Evolutionary conservation across 2,113 vertebrate species (phyloP), one percentile per base, ranked within the genome.

Genomic region (Dasyornis broadbenti): DNA sequence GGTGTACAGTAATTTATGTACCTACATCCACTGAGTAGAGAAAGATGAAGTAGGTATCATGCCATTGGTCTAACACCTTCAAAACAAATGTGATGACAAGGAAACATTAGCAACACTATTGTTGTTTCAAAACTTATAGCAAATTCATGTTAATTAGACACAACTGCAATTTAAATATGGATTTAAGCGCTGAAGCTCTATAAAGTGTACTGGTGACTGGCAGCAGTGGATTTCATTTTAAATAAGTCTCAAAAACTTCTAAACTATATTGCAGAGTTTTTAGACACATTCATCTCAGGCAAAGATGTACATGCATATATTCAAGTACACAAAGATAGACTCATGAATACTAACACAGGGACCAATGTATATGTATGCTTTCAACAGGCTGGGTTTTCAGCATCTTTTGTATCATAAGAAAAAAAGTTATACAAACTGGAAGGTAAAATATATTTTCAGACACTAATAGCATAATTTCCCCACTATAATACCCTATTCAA

Each of bases 141-240:
- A 75, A 78, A 92, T 96, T 83, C 78, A 49, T 96, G 88, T 88
- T 92, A 61, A 70, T 96, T 95, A 94, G 33, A 52, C 40, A 56
- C 15, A 78, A 60, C n/a, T 39, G 82, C 52, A 80, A 68, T 78
- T 90, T 83, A 86, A 88, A 54, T 71, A 59, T 24, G 40, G 21
- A 70, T 81, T 83, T 90, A 66, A 81, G 14, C 1, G 1, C 12
- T 21, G 15, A 73, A 83, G 52, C 37, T 45, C 49, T 81, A 64
- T 73, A 78, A 84, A 71, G 14, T 30, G 27, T 40, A 24, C 63
- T 52, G 22, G 35, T 63, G 40, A 76, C 22, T 86, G 88, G 73
- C 71, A 88, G 61, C 24, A 79, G 37, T 44, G 5, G 11, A 44
- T 69, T 93, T 28, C 0, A 39, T 68, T 75, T 83, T 49, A 66